Conservation (phyloP, 2,113 vertebrate genomes). For the Capra hircus region DNA sequence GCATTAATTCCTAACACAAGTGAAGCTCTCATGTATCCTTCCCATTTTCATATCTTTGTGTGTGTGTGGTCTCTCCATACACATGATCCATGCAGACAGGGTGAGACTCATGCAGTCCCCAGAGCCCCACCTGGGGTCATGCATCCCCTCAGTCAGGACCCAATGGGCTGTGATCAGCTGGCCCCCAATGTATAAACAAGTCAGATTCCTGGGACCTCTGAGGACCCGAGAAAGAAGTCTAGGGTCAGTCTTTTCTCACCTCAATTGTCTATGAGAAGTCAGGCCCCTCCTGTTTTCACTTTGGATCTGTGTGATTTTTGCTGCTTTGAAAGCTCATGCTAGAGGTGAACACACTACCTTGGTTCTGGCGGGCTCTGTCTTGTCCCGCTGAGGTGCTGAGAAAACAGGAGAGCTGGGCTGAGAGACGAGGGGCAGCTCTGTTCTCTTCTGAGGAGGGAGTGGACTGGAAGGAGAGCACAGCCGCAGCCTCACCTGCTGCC, state of each 20-base stretch:
- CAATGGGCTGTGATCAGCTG: not conserved
- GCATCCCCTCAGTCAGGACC: not conserved
- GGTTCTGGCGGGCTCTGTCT: not conserved
- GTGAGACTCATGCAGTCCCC: not conserved
- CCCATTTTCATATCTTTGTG: not conserved
- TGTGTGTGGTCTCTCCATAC: not conserved
- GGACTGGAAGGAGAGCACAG: accelerated
- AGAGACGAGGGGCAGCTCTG: not conserved
- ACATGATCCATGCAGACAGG: not conserved
- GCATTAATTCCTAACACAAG: not conserved
- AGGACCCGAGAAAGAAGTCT: not conserved
- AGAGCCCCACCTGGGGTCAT: not conserved
- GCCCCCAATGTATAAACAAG: not conserved
- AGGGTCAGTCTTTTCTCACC: not conserved
- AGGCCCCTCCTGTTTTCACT: not conserved
- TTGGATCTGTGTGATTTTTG: not conserved
- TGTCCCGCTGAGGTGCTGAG: not conserved
- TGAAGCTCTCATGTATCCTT: accelerated
- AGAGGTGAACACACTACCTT: not conserved
- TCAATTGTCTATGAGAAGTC: not conserved
- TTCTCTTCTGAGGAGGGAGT: not conserved
- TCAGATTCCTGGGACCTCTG: not conserved
- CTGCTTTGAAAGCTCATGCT: not conserved
- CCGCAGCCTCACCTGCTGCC: not conserved
- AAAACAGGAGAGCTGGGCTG: not conserved